Evolutionary conservation across 2,888 invertebrate genomes (phyloP).

Genomic region (Mesorhabditis belari): DNA sequence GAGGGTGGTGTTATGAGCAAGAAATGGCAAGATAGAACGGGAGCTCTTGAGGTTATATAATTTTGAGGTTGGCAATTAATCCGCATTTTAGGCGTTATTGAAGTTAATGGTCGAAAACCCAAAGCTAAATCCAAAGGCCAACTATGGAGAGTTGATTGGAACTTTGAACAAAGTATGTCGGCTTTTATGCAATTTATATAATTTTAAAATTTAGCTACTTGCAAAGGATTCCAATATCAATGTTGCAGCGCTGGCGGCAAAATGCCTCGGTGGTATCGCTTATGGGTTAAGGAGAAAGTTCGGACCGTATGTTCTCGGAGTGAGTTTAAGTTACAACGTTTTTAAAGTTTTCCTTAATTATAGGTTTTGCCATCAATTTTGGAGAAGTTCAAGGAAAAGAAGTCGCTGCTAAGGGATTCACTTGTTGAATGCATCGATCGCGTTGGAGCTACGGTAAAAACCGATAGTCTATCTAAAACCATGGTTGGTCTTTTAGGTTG

Average conservation of each 20-base stretch:
- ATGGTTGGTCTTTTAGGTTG: slow-evolving; percentile 58
- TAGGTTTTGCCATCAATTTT: slow-evolving; percentile 68
- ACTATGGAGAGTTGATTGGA: too few species aligned
- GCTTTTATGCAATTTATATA: too few species aligned
- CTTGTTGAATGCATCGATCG: slow-evolving; percentile 85
- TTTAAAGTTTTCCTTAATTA: too few species aligned
- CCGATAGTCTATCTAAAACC: too few species aligned
- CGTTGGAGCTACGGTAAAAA: slow-evolving; percentile 70
- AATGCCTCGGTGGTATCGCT: slow-evolving; percentile 75
- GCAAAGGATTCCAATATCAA: slow-evolving; percentile 90
- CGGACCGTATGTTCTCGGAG: slow-evolving; percentile 67
- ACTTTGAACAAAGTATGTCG: too few species aligned
- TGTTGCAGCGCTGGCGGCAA: slow-evolving; percentile 77
- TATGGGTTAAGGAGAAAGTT: slow-evolving; percentile 80
- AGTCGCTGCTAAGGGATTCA: slow-evolving; percentile 77
- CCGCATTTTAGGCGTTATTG: slow-evolving; percentile 66
- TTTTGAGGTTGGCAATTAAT: too few species aligned
- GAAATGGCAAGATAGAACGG: slow-evolving; percentile 94
- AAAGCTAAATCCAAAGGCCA: slow-evolving; percentile 77
- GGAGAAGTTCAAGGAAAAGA: slow-evolving; percentile 97
- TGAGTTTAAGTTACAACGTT: slow-evolving; percentile 8
- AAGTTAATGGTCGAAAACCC: slow-evolving; percentile 65
- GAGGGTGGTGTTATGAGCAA: too few species aligned
- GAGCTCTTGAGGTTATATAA: slow-evolving; percentile 61
- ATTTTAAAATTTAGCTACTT: slow-evolving; percentile 71